Percentiles rank a stretch among this genome's conserved stretches.
These are phyloP conservation scores for Rhagonycha lutea DNA, from an alignment of 2,888 invertebrate species.

Conservation along the genomic window DNA sequence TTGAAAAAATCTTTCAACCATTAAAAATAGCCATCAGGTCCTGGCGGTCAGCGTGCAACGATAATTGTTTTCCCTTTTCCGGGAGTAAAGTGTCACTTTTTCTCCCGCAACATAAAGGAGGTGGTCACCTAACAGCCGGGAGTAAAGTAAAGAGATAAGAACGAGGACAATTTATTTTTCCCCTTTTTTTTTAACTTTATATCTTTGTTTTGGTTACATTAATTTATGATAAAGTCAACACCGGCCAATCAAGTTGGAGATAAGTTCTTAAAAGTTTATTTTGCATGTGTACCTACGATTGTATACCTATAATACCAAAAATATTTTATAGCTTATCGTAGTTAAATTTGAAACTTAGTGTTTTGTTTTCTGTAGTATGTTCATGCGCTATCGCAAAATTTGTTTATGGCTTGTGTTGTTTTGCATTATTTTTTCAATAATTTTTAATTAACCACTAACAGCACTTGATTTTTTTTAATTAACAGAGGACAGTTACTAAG, in stretches of 20 bases:
- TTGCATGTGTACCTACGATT: not conserved
- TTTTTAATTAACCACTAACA: not conserved
- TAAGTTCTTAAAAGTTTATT: not conserved
- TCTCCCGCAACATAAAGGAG: no score
- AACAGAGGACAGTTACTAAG: constrained; percentile 59
- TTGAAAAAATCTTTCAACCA: no score
- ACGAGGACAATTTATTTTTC: no score
- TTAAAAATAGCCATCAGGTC: no score
- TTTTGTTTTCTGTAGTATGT: not conserved
- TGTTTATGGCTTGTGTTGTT: constrained; percentile 4
- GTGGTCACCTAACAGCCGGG: no score
- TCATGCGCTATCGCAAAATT: not conserved
- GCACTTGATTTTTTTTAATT: constrained; percentile 28
- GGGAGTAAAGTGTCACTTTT: no score
- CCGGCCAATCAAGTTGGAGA: not conserved
- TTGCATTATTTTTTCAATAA: not conserved
- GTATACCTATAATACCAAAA: not conserved
- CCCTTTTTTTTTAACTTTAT: no score
- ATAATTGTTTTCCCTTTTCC: no score
- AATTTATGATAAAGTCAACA: not conserved
- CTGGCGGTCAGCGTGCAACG: no score
- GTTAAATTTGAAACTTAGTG: not conserved
- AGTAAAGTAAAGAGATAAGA: no score
- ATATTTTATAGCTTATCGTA: not conserved
- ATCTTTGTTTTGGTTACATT: not conserved